Conservation (phyloP, 2,797 vertebrate species). For the Ceryle rudis region DNA sequence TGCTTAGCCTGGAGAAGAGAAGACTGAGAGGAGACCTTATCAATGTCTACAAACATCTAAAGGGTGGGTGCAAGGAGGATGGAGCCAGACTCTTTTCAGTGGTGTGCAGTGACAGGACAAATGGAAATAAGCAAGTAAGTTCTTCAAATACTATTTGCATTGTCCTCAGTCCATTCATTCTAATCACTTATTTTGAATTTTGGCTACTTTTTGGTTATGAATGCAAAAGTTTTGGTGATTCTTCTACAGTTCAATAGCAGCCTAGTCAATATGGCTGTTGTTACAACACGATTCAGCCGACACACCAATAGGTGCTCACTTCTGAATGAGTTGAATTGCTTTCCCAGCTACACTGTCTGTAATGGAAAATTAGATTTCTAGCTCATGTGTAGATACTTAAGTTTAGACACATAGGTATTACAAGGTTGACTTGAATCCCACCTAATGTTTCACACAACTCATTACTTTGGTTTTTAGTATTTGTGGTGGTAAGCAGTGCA, state of each 20-base stretch:
- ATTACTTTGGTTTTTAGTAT: neutral
- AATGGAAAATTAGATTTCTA: neutral
- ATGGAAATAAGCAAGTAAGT: constrained; percentile 20
- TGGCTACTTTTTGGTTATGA: neutral
- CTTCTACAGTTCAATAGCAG: neutral
- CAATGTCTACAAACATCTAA: too few relatives aligned
- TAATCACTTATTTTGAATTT: neutral
- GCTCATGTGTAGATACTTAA: neutral
- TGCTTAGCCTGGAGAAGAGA: too few relatives aligned
- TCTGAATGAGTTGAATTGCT: neutral
- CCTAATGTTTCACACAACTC: neutral
- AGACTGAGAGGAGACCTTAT: too few relatives aligned
- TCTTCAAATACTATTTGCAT: neutral
- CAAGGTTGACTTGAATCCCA: neutral
- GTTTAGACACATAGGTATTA: neutral
- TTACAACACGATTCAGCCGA: neutral
- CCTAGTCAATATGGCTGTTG: neutral
- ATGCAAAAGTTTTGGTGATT: neutral
- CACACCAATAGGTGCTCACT: neutral
- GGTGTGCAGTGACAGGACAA: neutral
- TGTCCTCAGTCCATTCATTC: neutral
- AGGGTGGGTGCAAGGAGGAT: too few relatives aligned
- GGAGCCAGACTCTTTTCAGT: too few relatives aligned
- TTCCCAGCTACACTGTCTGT: neutral
- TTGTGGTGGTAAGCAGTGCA: neutral